phyloP scores from a whole-genome alignment of 1,140 invertebrate genomes.

The Temnothorax nylanderi region DNA sequence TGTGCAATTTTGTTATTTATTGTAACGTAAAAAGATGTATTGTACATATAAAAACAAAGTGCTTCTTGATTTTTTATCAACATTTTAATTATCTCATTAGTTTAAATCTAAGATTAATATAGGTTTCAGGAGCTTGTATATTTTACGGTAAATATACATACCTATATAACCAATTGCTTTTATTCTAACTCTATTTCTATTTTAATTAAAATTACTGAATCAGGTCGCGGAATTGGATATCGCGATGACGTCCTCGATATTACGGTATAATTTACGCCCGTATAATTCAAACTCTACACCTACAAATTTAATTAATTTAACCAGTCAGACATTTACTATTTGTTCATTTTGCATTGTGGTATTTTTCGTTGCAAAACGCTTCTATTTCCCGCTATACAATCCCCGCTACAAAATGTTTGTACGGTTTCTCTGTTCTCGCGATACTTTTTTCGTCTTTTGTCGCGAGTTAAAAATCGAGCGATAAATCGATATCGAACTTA shows the following conservation, averaged over 20 bases:
- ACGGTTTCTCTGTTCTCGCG: neutral
- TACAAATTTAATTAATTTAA: constrained; percentile 31
- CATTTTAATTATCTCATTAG: neutral
- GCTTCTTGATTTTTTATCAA: neutral
- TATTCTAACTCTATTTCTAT: neutral
- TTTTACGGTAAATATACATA: neutral
- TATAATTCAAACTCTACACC: neutral
- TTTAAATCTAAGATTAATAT: neutral
- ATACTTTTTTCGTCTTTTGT: neutral
- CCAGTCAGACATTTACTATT: neutral
- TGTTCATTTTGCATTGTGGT: neutral
- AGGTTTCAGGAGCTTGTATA: neutral
- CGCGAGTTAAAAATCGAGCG: neutral
- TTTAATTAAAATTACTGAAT: constrained; percentile 26
- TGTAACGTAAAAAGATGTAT: neutral
- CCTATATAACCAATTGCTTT: neutral
- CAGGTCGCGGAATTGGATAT: neutral
- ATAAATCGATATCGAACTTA: constrained; percentile 26
- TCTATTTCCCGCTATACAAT: neutral
- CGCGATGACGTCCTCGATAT: neutral
- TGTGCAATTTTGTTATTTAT: neutral
- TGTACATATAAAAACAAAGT: neutral
- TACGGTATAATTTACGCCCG: neutral
- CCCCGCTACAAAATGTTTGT: neutral
- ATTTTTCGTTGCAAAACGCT: neutral